Percentiles rank a stretch among this genome's conserved stretches.
These are phyloP conservation scores for Percopsis omiscomaycus DNA, from an alignment of 2,797 vertebrate genomes.

Conservation along the genomic window DNA sequence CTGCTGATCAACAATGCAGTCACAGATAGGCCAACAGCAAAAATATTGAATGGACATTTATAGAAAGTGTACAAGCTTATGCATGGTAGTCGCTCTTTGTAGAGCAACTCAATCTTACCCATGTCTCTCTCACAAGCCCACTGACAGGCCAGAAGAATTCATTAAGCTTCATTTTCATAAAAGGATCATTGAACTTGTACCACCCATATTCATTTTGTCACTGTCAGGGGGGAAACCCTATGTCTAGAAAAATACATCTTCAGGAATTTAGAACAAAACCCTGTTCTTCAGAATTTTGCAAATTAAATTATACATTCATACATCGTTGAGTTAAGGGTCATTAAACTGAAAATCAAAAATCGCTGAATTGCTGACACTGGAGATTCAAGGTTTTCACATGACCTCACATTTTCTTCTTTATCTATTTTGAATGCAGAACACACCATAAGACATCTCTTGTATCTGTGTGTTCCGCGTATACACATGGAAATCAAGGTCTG, in stretches of 20 bases:
- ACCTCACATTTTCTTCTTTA: neutral
- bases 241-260: too few relatives aligned
- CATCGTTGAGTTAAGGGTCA: too few relatives aligned
- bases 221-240: too few relatives aligned
- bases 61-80: conserved; percentile 9
- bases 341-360: conserved; percentile 16
- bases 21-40: neutral
- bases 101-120: conserved; percentile 46
- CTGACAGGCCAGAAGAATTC: conserved; percentile 1
- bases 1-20: neutral
- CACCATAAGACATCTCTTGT: conserved; percentile 43
- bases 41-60: neutral
- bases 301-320: too few relatives aligned
- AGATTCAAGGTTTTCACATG: too few relatives aligned
- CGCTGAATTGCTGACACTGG: too few relatives aligned
- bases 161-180: conserved; percentile 62
- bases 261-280: too few relatives aligned
- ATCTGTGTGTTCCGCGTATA: conserved; percentile 35
- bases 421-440: neutral
- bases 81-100: conserved; percentile 62
- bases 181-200: conserved; percentile 44
- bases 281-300: too few relatives aligned
- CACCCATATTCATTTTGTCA: conserved; percentile 21
- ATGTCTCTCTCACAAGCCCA: conserved; percentile 29
- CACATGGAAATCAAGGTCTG: conserved; percentile 23